These are phyloP conservation scores for Meiosimyza decipiens DNA, from an alignment of 2,888 invertebrate species.

Conservation along the genomic window DNA sequence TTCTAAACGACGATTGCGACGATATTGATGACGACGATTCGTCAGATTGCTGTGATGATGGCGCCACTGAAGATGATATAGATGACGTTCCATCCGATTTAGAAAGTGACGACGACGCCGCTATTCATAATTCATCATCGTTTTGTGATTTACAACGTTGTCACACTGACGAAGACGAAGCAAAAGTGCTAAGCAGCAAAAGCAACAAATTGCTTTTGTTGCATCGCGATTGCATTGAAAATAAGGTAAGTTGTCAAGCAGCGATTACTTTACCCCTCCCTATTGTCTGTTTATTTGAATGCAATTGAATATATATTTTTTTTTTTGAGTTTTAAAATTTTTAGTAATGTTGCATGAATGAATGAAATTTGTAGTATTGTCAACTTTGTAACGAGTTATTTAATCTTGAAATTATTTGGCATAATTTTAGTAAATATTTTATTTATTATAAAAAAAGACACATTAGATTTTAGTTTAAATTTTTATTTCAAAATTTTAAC, in stretches of 20 bases:
- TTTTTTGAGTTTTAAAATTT: constrained; percentile 25
- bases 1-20: constrained; percentile 53
- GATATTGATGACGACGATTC: constrained; percentile 46
- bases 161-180: constrained; percentile 44
- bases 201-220: constrained; percentile 42
- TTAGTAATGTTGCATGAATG: constrained; percentile 29
- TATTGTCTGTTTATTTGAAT: constrained; percentile 40
- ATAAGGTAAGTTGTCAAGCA: constrained; percentile 52
- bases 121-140: constrained; percentile 50
- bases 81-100: constrained; percentile 60
- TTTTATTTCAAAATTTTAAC: constrained; percentile 25
- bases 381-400: constrained; percentile 46
- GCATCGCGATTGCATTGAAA: constrained; percentile 58
- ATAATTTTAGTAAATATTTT: background rate
- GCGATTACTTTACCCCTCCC: constrained; percentile 30
- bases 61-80: constrained; percentile 62
- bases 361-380: constrained; percentile 54
- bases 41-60: constrained; percentile 42
- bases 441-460: too few species aligned
- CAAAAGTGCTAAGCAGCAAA: constrained; percentile 33
- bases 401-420: background rate
- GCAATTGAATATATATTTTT: constrained; percentile 41
- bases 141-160: constrained; percentile 49
- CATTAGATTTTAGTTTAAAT: background rate
- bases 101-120: constrained; percentile 50